Base-by-base conservation (phyloP, 1,140 invertebrate genomes). In the Maconellicoccus hirsutus region DNA sequence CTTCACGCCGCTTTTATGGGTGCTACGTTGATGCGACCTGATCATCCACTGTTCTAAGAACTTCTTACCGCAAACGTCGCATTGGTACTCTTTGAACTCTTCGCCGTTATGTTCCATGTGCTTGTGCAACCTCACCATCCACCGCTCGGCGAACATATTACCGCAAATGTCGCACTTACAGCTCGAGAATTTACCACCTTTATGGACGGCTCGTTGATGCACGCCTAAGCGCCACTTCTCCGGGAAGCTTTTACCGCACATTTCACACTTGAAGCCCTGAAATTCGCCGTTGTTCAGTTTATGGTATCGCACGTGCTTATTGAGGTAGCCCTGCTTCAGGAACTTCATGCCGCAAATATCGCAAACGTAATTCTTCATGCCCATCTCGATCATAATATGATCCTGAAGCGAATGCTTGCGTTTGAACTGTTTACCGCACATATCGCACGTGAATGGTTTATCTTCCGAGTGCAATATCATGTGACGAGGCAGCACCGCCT, bases 351-450 rank as follows among this genome's bases (percentile, higher is more conserved):
- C 83, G 75, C 84, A 86, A 69, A 78, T 77, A 19, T 77, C 74
- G 72, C 79, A 80, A 22, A 74, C 73, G 73, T 79, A 79, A 59
- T 81, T 80, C 72, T 80, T 82, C 63, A 80, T 81, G 0, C 85
- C 85, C 59, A 82, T 86, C 79, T 86, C 85, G 73, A 88, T 90
- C 77, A 93, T 92, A 75, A 77, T 78, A 73, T 80, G 80, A 21
- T 78, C 79, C 71, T 80, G 90, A 12, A 92, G 81, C 75, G 90
- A 88, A 75, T 91, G 87, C 74, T 91, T 91, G 79, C 91, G 93
- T 29, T 92, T 90, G 79, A 96, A 96, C 1, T 89, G 86, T 73
- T 94, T 91, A 1, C 88, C 85, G 77, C 93, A 96, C 1, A 92
- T 78, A 0, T 85, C 86, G 76, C 93, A 96, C 27, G 89, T 85